A percentile compares a stretch with the other conserved stretches of the same genome.
Conservation (phyloP, 2,888 invertebrate species). For the Lochmaea capreae region DNA sequence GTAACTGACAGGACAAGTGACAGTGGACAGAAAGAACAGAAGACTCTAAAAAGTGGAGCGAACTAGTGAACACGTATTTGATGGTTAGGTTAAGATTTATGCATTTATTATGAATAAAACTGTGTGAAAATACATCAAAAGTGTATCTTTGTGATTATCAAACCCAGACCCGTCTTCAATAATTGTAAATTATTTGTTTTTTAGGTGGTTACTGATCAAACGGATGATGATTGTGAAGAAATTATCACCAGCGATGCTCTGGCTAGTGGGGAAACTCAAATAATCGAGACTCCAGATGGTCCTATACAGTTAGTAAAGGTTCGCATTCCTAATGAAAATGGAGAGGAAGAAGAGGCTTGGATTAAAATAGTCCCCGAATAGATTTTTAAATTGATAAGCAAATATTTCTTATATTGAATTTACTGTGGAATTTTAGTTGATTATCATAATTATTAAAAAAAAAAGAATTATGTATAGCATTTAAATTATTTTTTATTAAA, state of each 20-base stretch:
- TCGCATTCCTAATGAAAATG: slow-evolving; percentile 62
- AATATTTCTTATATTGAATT: neutral
- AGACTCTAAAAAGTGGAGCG: too few species aligned
- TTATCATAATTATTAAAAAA: neutral
- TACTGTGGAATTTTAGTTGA: neutral
- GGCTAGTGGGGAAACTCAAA: slow-evolving; percentile 61
- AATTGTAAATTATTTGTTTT: neutral
- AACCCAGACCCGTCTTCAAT: too few species aligned
- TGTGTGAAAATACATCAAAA: too few species aligned
- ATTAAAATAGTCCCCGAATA: slow-evolving; percentile 61
- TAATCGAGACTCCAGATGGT: slow-evolving; percentile 64
- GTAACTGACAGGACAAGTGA: too few species aligned
- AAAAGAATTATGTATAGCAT: neutral
- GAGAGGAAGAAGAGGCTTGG: slow-evolving; percentile 65
- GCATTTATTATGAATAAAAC: too few species aligned
- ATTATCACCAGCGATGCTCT: slow-evolving; percentile 57
- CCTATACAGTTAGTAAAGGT: slow-evolving; percentile 63
- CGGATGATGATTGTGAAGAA: slow-evolving; percentile 57
- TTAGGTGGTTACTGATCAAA: slow-evolving; percentile 42
- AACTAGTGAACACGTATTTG: too few species aligned
- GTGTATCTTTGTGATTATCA: too few species aligned
- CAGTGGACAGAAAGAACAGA: too few species aligned
- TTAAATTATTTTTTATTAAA: neutral
- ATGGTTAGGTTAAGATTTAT: too few species aligned
- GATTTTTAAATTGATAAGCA: neutral